Percentiles rank a stretch among this genome's conserved stretches.
Conservation (phyloP, 2,113 vertebrate genomes). For the human region DNA sequence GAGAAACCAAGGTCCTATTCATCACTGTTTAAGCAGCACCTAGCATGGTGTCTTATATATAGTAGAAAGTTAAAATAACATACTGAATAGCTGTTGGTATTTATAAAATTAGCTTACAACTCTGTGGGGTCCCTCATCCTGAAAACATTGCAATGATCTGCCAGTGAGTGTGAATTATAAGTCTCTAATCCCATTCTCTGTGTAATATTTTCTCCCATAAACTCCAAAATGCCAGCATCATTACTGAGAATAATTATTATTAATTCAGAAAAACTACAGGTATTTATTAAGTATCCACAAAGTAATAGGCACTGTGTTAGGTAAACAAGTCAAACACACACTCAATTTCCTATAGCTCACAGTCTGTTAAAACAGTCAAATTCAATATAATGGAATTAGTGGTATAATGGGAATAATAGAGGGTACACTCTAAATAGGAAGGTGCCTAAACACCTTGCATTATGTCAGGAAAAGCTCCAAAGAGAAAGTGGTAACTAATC, state of each 20-base stretch:
- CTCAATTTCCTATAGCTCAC: background rate
- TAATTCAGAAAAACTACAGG: background rate
- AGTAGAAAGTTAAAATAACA: background rate
- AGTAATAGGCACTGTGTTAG: background rate
- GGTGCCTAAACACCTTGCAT: background rate
- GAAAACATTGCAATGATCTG: background rate
- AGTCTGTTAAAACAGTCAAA: background rate
- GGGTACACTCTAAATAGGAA: background rate
- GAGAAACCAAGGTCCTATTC: background rate
- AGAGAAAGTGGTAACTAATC: background rate
- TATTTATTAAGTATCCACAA: background rate
- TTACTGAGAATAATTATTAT: background rate
- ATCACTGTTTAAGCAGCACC: background rate
- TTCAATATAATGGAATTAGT: background rate
- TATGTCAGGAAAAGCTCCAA: background rate
- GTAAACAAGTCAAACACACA: background rate
- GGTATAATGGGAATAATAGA: background rate
- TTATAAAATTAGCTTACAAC: background rate
- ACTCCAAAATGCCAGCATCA: background rate
- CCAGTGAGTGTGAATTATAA: background rate
- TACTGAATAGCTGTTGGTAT: background rate
- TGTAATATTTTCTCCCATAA: background rate
- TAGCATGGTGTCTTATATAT: background rate
- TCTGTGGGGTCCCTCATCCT: background rate
- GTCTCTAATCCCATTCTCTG: background rate